These are phyloP conservation scores for Marcusenius ussheri DNA, from an alignment of 2,113 vertebrate species.

Conservation along the genomic window DNA sequence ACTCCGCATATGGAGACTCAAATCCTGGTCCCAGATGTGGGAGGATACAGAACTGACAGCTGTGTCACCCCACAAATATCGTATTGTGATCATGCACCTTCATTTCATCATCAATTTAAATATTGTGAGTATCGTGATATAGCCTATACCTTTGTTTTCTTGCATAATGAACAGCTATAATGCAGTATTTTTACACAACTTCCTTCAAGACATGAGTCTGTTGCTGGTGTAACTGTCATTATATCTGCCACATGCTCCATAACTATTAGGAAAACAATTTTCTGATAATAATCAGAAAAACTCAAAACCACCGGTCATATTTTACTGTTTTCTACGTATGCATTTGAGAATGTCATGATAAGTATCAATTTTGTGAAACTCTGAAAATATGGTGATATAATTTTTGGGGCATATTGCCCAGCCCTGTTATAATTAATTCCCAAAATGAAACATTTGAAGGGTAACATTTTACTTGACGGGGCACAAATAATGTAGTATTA, in stretches of 20 bases:
- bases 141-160: neutral
- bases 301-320: neutral
- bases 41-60: no score
- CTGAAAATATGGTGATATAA: neutral
- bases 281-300: neutral
- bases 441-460: neutral
- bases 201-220: neutral
- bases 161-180: neutral
- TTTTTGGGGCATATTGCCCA: neutral
- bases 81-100: neutral
- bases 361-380: neutral
- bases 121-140: neutral
- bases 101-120: neutral
- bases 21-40: no score
- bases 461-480: no score
- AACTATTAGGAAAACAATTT: neutral
- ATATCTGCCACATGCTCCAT: neutral
- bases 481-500: no score
- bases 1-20: no score
- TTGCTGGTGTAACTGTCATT: neutral
- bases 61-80: neutral
- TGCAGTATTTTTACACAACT: neutral
- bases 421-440: neutral
- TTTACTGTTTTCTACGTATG: neutral
- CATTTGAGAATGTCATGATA: neutral